Base-by-base conservation (phyloP, 2,113 vertebrate species). In the Leucosticte australis region DNA sequence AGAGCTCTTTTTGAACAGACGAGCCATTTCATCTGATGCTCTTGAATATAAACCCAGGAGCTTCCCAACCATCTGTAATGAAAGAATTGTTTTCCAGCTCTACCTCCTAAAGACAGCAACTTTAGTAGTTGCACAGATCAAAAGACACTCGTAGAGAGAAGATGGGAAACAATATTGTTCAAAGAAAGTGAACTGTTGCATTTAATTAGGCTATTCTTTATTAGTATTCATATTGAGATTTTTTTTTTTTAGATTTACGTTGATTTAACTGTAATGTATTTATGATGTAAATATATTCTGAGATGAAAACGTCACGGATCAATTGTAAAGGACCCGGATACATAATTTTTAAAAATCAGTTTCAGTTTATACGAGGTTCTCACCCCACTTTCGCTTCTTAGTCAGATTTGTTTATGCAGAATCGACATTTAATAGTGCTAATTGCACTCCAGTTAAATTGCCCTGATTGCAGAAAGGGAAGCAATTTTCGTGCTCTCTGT, bases 401-500 rank as follows among this genome's bases (percentile, higher is more conserved):
- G 98, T 98, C 98, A 98, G 97, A 99, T 99, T 98, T 99, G 98
- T 99, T 99, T 99, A 99, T 99, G 98, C 98, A 98, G 98, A 99
- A 98, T 97, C 98, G 98, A 98, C 98, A 98, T 99, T 99, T 99
- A 99, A 99, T 99, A 99, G 98, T 97, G 98, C 98, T 99, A 99
- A 99, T 99, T 99, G 98, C 99, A 98, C 98, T 98, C 98, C 98
- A 98, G 97, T 98, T 98, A 99, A 99, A 99, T 99, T 99, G 98
- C 98, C 98, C 98, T 99, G 99, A 99, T 99, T 99, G 98, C 99
- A 99, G 98, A 99, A 99, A 99, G 98, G 98, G 98, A 99, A 98
- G 99, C 98, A 98, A 99, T 99, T 99, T 99, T 98, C 98, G 97
- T 98, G 98, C 98, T 98, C 98, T 98, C 97, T 98, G 98, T 98